phyloP scores from a whole-genome alignment of 2,888 invertebrate genomes.

The Amblyjoppa fuscipennis region DNA sequence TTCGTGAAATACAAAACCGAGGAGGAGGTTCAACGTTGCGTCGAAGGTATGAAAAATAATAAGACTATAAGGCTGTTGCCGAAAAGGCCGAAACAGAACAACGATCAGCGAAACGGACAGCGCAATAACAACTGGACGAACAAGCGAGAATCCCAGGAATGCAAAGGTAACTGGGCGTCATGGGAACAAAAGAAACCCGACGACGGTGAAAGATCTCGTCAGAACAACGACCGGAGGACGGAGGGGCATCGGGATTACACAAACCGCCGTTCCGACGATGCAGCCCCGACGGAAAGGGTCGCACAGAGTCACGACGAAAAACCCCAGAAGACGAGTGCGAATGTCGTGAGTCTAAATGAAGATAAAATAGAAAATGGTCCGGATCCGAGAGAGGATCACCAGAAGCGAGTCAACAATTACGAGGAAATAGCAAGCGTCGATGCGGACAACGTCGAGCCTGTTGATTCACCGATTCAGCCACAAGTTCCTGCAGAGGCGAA shows the following conservation, averaged over 20 bases:
- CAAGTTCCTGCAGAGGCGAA: background rate
- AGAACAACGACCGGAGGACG: background rate
- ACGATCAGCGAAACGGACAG: background rate
- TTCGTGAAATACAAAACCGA: constrained; percentile 72
- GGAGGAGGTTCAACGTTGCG: constrained; percentile 62
- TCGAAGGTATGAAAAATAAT: constrained; percentile 59
- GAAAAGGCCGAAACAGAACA: constrained; percentile 46
- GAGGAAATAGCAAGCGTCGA: background rate
- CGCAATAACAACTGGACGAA: constrained; percentile 7
- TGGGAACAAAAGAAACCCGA: constrained; percentile 11
- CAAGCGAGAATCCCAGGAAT: background rate
- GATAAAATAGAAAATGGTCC: background rate
- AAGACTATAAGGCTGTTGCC: constrained; percentile 54
- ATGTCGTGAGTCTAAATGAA: background rate
- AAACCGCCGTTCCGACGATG: background rate
- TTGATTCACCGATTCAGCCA: background rate
- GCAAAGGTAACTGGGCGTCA: background rate
- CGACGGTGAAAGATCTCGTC: background rate
- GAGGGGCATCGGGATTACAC: background rate
- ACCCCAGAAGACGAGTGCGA: background rate
- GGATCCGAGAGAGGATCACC: background rate
- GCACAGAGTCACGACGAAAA: background rate
- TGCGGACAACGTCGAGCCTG: background rate
- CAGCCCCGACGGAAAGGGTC: background rate
- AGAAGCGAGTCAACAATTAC: background rate